These are phyloP conservation scores for Mactromeris polynyma DNA, from an alignment of 2,888 invertebrate species.

Conservation along the genomic window DNA sequence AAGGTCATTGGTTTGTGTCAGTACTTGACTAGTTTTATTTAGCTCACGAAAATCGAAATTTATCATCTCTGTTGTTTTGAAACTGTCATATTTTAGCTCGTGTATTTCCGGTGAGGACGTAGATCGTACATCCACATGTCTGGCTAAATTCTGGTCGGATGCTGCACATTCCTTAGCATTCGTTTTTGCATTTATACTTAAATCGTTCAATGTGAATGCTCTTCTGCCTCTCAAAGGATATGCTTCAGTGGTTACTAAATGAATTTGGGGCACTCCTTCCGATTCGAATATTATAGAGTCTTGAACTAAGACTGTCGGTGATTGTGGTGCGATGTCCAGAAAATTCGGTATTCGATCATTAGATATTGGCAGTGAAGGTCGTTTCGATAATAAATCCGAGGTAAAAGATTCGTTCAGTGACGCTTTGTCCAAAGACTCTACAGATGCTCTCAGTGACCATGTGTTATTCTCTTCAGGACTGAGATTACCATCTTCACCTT, in stretches of 20 bases:
- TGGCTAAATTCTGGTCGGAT: background rate
- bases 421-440: background rate
- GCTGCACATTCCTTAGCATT: background rate
- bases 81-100: background rate
- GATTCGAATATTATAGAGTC: conserved; percentile 64
- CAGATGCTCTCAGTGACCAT: background rate
- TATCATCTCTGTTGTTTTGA: background rate
- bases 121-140: background rate
- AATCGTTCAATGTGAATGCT: conserved; percentile 48
- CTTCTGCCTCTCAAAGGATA: conserved; percentile 36
- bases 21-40: background rate
- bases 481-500: background rate
- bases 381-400: conserved; percentile 7
- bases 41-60: background rate
- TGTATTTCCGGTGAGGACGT: conserved; percentile 29
- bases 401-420: background rate
- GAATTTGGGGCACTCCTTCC: conserved; percentile 29
- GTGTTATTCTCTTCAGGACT: background rate
- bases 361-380: conserved; percentile 35
- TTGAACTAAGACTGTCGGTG: conserved; percentile 56
- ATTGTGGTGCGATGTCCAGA: conserved; percentile 53
- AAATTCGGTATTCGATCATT: conserved; percentile 50
- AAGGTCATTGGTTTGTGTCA: background rate
- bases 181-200: background rate
- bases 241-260: conserved; percentile 16